Percentiles rank a stretch among this genome's conserved stretches.
phyloP scores from a whole-genome alignment of 2,797 vertebrate genomes.

The Muraenolepis orangiensis region DNA sequence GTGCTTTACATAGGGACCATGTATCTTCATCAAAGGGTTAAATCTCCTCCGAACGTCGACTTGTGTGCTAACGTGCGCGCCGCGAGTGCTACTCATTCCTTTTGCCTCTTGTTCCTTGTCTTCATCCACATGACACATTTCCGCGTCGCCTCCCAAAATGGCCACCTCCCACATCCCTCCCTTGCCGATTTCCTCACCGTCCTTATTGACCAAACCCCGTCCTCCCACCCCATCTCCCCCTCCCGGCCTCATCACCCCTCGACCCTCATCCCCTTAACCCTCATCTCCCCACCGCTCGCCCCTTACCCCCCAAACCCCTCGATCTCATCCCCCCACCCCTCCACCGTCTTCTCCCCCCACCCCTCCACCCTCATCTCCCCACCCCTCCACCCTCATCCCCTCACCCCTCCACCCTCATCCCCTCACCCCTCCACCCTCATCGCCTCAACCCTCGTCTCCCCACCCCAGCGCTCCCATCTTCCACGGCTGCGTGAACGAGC shows the following conservation, averaged over 20 bases:
- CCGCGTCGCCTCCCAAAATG: neutral
- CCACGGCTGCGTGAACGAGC: slow-evolving; percentile 98
- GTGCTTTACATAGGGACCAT: neutral
- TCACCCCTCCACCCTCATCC: slow-evolving; percentile 15
- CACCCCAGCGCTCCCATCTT: slow-evolving; percentile 93
- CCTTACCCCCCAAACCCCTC: no score
- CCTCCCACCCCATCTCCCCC: neutral
- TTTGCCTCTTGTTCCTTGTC: neutral
- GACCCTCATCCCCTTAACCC: neutral
- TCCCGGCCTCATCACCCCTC: neutral
- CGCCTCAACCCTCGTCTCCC: neutral
- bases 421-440: slow-evolving; percentile 20
- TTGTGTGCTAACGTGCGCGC: neutral
- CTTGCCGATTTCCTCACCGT: no score
- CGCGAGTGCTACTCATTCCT: neutral
- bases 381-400: neutral
- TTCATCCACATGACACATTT: neutral
- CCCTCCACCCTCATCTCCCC: slow-evolving; percentile 20
- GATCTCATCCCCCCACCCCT: neutral
- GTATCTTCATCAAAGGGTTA: neutral
- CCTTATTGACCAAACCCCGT: no score
- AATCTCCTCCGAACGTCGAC: no score
- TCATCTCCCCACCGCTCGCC: neutral
- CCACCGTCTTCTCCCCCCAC: neutral
- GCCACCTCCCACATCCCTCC: no score